Base-by-base conservation (phyloP, 2,797 vertebrate genomes). In the Gadopsis marmoratus region DNA sequence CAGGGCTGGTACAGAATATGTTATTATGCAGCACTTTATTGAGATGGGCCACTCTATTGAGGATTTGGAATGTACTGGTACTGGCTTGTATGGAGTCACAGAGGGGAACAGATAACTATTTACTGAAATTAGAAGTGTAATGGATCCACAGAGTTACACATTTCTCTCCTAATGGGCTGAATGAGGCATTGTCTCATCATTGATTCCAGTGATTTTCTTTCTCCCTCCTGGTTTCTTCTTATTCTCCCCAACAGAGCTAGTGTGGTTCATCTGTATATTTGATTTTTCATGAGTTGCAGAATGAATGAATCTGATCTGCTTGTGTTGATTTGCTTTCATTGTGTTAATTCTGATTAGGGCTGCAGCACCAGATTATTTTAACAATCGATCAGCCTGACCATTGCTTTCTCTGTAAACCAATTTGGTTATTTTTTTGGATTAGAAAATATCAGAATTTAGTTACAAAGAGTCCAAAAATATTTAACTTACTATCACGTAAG, bases 41-140 rank as follows among this genome's bases (percentile, higher is more conserved):
- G 61, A 73, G 60, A 80, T 51, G 55, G 63, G 72, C 47, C 76
- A 58, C 76, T 85, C 76, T 50, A 59, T 33, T 47, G 81, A 84
- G 69, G 41, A 78, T 84, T 86, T 84, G 12, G 82, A 77, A 82
- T 67, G 54, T 79, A 85, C 76, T 78, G 61, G 78, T 85, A 82
- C 81, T 83, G 81, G 63, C 78, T 81, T 59, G 47, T 45, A 78
- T 23, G 37, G 79, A 86, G 81, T 82, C 74, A 82, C 78, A 78
- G 73, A 86, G 80, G 81, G 74, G 79, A 82, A 68, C 60, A 74
- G 73, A 82, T 75, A 86, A 81, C 59, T 81, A 79, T 92, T 91
- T 85, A 78, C 79, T 79, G 87, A 84, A 89, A 91, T 87, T 82
- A 89, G 82, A 88, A 78, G 69, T 80, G 81, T 81, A 88, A 89